phyloP scores from a whole-genome alignment of 2,888 invertebrate species.

The Hemaris fuciformis region DNA sequence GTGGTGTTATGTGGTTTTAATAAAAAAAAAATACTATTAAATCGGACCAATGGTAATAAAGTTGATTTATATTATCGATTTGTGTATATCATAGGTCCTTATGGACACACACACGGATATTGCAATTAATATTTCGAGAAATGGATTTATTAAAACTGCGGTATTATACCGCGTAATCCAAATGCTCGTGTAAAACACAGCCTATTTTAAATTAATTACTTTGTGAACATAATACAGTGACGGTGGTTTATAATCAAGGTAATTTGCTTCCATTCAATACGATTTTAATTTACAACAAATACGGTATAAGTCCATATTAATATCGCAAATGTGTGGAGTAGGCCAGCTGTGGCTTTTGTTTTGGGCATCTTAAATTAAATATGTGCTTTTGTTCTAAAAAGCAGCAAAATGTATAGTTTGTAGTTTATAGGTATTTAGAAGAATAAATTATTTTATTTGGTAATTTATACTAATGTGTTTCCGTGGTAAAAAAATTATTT shows the following conservation, averaged over 20 bases:
- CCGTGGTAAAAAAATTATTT: too few relatives aligned
- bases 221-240: background rate
- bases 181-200: background rate
- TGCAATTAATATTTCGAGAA: background rate
- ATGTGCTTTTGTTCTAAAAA: too few relatives aligned
- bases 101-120: background rate
- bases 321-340: background rate
- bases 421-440: too few relatives aligned
- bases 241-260: background rate
- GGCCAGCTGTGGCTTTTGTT: too few relatives aligned
- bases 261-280: background rate
- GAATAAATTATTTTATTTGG: too few relatives aligned
- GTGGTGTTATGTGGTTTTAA: too few relatives aligned
- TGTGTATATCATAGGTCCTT: background rate
- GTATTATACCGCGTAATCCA: background rate
- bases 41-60: too few relatives aligned
- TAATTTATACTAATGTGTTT: too few relatives aligned
- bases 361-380: too few relatives aligned
- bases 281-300: background rate
- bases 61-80: background rate
- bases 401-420: too few relatives aligned
- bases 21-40: too few relatives aligned
- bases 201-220: conserved; percentile 15
- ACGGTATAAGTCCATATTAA: background rate
- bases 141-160: background rate